Percentiles rank a stretch among this genome's conserved stretches.
Evolutionary conservation across 2,888 invertebrate genomes (phyloP).

Genomic region (Rotaria magnacalcarata): DNA sequence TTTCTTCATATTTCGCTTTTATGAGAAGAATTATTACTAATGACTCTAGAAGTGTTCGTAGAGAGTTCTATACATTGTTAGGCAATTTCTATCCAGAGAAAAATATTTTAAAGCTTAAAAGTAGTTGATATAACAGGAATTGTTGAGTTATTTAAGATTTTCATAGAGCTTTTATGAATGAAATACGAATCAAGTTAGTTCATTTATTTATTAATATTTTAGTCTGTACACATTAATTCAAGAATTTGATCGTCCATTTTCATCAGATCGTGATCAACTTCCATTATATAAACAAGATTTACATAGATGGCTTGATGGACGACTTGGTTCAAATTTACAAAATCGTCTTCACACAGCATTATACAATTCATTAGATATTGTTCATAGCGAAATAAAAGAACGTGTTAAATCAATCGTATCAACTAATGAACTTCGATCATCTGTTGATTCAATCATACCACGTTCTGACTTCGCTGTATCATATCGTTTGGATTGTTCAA

Average conservation of each 20-base stretch:
- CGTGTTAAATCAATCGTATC: constrained; percentile 34
- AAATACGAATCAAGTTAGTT: not conserved
- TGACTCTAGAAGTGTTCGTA: too few species aligned
- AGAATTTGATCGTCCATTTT: constrained; percentile 85
- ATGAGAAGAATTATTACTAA: too few species aligned
- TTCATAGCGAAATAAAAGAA: constrained; percentile 41
- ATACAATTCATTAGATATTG: constrained; percentile 27
- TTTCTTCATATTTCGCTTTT: too few species aligned
- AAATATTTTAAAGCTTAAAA: too few species aligned
- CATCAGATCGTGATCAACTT: constrained; percentile 65
- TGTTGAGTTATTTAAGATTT: too few species aligned
- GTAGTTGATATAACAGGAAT: too few species aligned
- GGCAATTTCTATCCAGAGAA: too few species aligned
- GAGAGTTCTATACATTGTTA: too few species aligned
- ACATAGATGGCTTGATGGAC: constrained; percentile 83
- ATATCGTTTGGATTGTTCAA: constrained; percentile 79
- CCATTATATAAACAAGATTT: constrained; percentile 62
- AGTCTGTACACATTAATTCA: constrained; percentile 75
- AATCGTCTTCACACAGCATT: constrained; percentile 65
- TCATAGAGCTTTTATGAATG: too few species aligned
- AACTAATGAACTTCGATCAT: constrained; percentile 30
- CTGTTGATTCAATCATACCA: constrained; percentile 15
- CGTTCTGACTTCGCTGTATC: constrained; percentile 57
- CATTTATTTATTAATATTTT: not conserved
- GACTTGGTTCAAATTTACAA: constrained; percentile 75